These are phyloP conservation scores for Linnaemya tessellans DNA, from an alignment of 2,888 invertebrate species.

Conservation along the genomic window DNA sequence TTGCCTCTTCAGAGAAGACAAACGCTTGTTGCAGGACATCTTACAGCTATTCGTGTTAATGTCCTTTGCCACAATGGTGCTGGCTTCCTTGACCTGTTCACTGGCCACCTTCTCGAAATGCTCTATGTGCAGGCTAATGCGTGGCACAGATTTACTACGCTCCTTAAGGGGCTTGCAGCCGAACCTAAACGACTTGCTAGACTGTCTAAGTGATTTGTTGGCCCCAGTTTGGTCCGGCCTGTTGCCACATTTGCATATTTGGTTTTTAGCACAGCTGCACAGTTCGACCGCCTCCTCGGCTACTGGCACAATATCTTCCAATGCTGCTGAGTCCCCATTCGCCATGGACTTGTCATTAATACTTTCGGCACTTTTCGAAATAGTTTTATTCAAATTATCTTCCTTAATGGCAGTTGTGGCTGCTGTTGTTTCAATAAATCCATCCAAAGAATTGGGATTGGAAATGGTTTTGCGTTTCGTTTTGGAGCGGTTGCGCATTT, in stretches of 20 bases:
- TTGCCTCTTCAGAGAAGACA: slow-evolving; percentile 88
- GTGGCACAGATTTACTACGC: slow-evolving; percentile 82
- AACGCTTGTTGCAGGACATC: slow-evolving; percentile 87
- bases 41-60: slow-evolving; percentile 87
- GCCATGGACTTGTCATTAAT: slow-evolving; percentile 51
- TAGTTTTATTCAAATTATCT: slow-evolving; percentile 33
- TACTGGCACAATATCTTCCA: background rate
- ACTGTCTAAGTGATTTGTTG: slow-evolving; percentile 31
- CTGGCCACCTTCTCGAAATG: slow-evolving; percentile 76
- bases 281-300: slow-evolving; percentile 64
- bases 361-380: slow-evolving; percentile 74
- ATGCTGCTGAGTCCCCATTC: slow-evolving; percentile 3
- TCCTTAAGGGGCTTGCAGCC: slow-evolving; percentile 80
- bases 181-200: slow-evolving; percentile 50
- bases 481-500: slow-evolving; percentile 82
- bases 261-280: slow-evolving; percentile 73
- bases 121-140: slow-evolving; percentile 78
- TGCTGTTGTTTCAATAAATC: slow-evolving; percentile 78
- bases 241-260: slow-evolving; percentile 75
- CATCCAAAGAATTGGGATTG: slow-evolving; percentile 81
- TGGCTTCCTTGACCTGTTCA: slow-evolving; percentile 75
- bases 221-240: slow-evolving; percentile 16
- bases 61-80: slow-evolving; percentile 4
- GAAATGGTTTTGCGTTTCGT: slow-evolving; percentile 82
- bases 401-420: slow-evolving; percentile 49